Conservation (phyloP, 2,113 vertebrate species). For the Psittacula cyanocephala region DNA sequence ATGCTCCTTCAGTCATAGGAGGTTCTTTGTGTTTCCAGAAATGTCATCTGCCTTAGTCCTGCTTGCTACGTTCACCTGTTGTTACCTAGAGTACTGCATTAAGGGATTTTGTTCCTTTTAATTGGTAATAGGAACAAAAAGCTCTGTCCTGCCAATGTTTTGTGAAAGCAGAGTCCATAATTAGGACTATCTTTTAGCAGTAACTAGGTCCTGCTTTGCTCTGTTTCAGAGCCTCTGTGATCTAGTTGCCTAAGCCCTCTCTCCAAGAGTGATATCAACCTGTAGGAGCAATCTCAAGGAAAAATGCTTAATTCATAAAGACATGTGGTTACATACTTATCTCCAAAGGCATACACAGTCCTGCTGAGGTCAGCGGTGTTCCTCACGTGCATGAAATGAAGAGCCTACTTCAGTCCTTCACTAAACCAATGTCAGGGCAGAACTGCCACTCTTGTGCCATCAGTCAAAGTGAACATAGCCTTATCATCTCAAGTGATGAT, state of each 20-base stretch:
- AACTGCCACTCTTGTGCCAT: neutral
- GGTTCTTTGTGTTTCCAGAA: neutral
- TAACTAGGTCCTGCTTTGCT: neutral
- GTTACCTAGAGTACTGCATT: neutral
- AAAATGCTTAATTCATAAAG: neutral
- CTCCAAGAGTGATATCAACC: neutral
- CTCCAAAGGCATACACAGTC: neutral
- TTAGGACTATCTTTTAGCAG: neutral
- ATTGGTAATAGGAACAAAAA: neutral
- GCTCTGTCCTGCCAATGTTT: neutral
- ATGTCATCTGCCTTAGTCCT: neutral
- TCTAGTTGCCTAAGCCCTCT: neutral
- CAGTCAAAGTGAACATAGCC: neutral
- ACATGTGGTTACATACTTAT: rapidly evolving
- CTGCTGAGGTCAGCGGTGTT: neutral
- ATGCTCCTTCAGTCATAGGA: neutral
- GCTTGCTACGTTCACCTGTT: neutral
- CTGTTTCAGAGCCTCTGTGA: neutral
- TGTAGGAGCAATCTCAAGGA: neutral
- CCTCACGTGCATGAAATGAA: neutral
- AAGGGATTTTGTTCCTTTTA: neutral
- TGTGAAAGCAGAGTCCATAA: neutral
- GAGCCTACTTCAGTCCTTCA: neutral
- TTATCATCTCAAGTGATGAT: neutral
- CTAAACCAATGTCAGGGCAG: neutral